A percentile compares a stretch with the other conserved stretches of the same genome.
Conservation (phyloP, 2,113 vertebrate species). For the Capreolus pygargus region DNA sequence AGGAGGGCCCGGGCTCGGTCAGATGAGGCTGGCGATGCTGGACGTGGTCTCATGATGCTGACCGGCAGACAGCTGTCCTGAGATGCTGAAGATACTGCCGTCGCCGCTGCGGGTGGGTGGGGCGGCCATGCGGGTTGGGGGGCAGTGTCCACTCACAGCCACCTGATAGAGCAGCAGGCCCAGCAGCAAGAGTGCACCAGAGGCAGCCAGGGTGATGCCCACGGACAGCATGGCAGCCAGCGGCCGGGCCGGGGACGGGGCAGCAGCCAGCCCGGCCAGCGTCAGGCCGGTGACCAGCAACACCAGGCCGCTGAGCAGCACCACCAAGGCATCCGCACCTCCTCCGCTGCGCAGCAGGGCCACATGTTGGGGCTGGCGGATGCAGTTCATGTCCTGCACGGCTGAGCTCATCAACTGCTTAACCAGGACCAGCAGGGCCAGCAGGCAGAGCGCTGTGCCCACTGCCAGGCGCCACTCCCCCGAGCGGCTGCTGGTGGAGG, state of each 20-base stretch:
- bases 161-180: conserved; percentile 87
- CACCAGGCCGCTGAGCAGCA: conserved; percentile 88
- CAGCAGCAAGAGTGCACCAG: conserved; percentile 85
- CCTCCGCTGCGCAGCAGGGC: conserved; percentile 94
- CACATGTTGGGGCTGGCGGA: conserved; percentile 90
- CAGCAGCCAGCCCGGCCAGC: conserved; percentile 88
- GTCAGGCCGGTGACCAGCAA: conserved; percentile 90
- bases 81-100: conserved; percentile 91
- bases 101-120: not conserved
- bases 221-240: conserved; percentile 93
- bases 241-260: conserved; percentile 81
- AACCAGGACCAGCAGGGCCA: conserved; percentile 92
- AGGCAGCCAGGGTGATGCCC: conserved; percentile 87
- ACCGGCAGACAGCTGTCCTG: conserved; percentile 85
- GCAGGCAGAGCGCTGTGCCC: conserved; percentile 92
- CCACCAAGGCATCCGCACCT: conserved; percentile 89
- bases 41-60: conserved; percentile 90
- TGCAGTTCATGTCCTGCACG: conserved; percentile 98
- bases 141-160: conserved; percentile 73
- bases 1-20: conserved; percentile 70
- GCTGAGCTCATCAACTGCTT: conserved; percentile 98
- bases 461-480: conserved; percentile 94
- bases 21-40: conserved; percentile 94
- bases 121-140: not conserved
- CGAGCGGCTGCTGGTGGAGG: conserved; percentile 94